A percentile compares a stretch with the other conserved stretches of the same genome.
phyloP scores from a whole-genome alignment of 2,113 vertebrate genomes.

The Sceloporus undulatus region DNA sequence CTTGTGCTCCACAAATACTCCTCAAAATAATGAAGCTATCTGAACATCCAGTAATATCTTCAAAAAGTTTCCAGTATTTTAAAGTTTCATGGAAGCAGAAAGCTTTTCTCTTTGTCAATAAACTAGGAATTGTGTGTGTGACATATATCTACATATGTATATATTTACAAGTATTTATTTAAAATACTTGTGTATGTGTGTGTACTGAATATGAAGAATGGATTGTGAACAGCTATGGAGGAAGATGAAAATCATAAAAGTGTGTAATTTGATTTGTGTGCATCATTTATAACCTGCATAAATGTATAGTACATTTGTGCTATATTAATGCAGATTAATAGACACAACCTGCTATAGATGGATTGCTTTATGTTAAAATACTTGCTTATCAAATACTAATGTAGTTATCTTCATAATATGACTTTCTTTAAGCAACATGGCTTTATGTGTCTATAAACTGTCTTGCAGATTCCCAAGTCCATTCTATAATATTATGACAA shows the following conservation, averaged over 20 bases:
- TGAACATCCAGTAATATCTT: neutral
- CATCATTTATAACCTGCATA: neutral
- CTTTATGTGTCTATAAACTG: neutral
- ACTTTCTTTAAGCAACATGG: neutral
- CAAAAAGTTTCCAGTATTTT: neutral
- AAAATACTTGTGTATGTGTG: neutral
- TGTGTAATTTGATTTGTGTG: neutral
- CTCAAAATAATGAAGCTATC: conserved; percentile 1
- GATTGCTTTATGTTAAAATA: neutral
- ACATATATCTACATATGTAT: too few species aligned
- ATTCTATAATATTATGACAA: neutral
- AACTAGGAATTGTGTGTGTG: neutral
- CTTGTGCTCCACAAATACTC: neutral
- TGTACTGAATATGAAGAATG: neutral
- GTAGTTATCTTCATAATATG: neutral
- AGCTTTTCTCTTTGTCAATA: neutral
- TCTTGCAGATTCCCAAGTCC: neutral
- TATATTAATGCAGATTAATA: neutral
- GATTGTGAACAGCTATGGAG: too few species aligned
- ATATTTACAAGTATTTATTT: too few species aligned
- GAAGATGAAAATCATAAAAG: neutral
- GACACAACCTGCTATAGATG: neutral
- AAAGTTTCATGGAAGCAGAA: neutral
- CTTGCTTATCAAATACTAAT: conserved; percentile 1
- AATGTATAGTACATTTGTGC: conserved; percentile 1